These are phyloP conservation scores for Pegoplata infirma DNA, from an alignment of 2,888 invertebrate species.

Conservation along the genomic window DNA sequence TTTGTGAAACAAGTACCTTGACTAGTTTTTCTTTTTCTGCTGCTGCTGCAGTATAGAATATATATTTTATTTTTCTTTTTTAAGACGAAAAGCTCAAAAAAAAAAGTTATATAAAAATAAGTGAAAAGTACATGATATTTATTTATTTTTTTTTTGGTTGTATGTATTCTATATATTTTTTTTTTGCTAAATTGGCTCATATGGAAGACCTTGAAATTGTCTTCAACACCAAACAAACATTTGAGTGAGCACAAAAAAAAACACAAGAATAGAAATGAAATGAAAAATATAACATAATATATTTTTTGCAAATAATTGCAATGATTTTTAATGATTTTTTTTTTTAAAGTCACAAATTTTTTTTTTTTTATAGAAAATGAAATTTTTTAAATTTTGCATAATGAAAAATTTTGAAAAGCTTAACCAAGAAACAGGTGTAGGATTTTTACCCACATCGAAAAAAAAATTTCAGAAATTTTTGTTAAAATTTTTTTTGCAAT, in stretches of 20 bases:
- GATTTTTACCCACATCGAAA: too few relatives aligned
- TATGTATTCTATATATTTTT: not conserved
- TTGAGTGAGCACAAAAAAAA: not conserved
- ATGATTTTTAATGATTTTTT: too few relatives aligned
- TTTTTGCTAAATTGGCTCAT: not conserved
- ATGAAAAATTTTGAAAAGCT: too few relatives aligned
- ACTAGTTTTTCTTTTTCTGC: slow-evolving; percentile 9
- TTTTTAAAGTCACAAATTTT: too few relatives aligned
- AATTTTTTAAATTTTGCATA: too few relatives aligned
- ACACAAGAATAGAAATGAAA: not conserved
- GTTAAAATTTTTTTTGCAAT: too few relatives aligned
- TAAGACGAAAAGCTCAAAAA: not conserved
- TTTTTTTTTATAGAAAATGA: too few relatives aligned
- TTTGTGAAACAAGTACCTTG: slow-evolving; percentile 42
- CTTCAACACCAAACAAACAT: slow-evolving; percentile 38
- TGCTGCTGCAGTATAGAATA: not conserved
- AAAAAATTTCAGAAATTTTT: too few relatives aligned
- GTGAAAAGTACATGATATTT: slow-evolving; percentile 21
- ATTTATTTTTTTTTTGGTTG: slow-evolving; percentile 8
- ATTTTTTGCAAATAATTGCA: not conserved
- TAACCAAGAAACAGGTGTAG: too few relatives aligned
- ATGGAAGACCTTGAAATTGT: slow-evolving; percentile 59
- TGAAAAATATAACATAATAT: not conserved
- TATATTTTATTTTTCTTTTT: slow-evolving; percentile 43
- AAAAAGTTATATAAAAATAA: slow-evolving; percentile 47